Percentiles rank a stretch among this genome's conserved stretches.
phyloP scores from a whole-genome alignment of 2,888 invertebrate genomes.

The Acrocyrtus sp. region DNA sequence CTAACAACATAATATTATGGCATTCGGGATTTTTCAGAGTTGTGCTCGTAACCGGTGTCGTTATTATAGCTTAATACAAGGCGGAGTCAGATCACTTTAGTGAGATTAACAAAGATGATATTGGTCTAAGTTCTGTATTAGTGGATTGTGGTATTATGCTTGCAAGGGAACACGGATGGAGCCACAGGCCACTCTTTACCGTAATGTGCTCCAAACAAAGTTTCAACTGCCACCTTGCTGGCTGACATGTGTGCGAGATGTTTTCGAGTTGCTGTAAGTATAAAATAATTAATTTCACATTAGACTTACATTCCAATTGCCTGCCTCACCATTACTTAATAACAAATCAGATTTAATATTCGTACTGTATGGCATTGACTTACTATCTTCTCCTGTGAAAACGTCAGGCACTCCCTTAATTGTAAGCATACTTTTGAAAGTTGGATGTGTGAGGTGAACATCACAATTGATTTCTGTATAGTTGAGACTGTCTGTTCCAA shows the following conservation, averaged over 20 bases:
- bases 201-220: constrained; percentile 13
- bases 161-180: too few relatives aligned
- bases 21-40: too few relatives aligned
- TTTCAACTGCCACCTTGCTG: constrained; percentile 1
- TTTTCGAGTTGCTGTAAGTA: constrained; percentile 19
- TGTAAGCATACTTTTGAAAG: constrained; percentile 1
- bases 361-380: background rate
- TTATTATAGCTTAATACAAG: too few relatives aligned
- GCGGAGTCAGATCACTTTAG: too few relatives aligned
- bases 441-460: background rate
- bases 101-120: too few relatives aligned
- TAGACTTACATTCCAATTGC: background rate
- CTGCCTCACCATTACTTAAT: background rate
- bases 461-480: constrained; percentile 14
- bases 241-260: constrained; percentile 17
- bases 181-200: background rate
- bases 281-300: background rate
- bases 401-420: background rate
- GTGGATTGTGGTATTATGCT: too few relatives aligned
- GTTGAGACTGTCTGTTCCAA: constrained; percentile 12
- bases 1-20: too few relatives aligned
- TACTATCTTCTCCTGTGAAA: constrained; percentile 29
- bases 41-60: too few relatives aligned
- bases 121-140: background rate
- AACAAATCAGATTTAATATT: background rate